A percentile compares a stretch with the other conserved stretches of the same genome.
These are phyloP conservation scores for Reinhardtius hippoglossoides DNA, from an alignment of 2,113 vertebrate species.

Conservation along the genomic window DNA sequence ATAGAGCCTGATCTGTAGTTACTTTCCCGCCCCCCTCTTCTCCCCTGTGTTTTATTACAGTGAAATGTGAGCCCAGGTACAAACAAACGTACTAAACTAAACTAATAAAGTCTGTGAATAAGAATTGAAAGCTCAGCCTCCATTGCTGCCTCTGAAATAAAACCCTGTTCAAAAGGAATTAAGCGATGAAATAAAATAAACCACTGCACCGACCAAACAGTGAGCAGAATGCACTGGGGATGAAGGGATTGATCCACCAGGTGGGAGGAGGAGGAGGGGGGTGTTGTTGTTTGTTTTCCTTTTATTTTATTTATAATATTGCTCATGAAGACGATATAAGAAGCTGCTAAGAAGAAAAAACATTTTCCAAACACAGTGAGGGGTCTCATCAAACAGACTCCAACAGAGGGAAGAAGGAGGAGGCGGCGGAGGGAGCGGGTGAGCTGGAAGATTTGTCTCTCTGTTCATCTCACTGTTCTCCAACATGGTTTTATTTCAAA, in stretches of 20 bases:
- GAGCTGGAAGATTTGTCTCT: conserved; percentile 1
- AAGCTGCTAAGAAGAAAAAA: conserved; percentile 31
- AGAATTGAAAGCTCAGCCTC: conserved; percentile 40
- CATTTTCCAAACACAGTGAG: conserved; percentile 20
- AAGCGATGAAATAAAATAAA: conserved; percentile 53
- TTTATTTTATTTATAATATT: conserved; percentile 17
- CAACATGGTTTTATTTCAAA: conserved; percentile 3
- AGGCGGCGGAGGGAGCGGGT: not conserved
- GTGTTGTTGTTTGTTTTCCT: not conserved
- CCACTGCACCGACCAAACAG: conserved; percentile 15
- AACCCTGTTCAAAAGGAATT: conserved; percentile 40
- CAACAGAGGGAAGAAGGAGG: not conserved
- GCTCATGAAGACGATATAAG: conserved; percentile 53
- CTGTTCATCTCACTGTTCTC: conserved; percentile 4
- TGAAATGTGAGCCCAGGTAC: conserved; percentile 31
- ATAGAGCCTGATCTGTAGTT: conserved; percentile 25
- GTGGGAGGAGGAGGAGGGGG: not conserved
- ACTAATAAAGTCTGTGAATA: conserved; percentile 48
- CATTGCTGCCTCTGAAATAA: conserved; percentile 35
- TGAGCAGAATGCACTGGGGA: not conserved
- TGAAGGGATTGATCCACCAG: not conserved
- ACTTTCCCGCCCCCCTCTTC: conserved; percentile 1
- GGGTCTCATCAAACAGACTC: conserved; percentile 40
- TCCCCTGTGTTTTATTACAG: conserved; percentile 42
- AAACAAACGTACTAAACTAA: conserved; percentile 31